A percentile compares a stretch with the other conserved stretches of the same genome.
These are phyloP conservation scores for Aphelenchoides avenae DNA, from an alignment of 1,140 invertebrate species.

Conservation along the genomic window DNA sequence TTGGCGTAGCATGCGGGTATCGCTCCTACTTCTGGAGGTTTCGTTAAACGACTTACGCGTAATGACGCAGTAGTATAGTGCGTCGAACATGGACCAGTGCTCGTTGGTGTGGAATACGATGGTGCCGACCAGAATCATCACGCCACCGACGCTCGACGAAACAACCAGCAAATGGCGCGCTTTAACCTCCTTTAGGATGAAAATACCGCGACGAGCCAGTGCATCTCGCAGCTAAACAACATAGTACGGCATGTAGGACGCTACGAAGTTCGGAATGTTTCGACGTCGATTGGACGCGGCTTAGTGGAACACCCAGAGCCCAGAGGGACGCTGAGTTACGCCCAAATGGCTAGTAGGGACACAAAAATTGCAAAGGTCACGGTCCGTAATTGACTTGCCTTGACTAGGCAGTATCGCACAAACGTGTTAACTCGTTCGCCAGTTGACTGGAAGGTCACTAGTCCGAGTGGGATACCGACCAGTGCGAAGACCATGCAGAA, in stretches of 20 bases:
- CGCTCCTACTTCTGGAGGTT: conserved; percentile 22
- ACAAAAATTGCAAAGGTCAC: conserved; percentile 1
- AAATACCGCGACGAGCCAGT: conserved; percentile 15
- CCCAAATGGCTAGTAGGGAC: background rate
- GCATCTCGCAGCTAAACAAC: conserved; percentile 20
- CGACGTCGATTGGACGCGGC: no score
- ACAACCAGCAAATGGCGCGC: conserved; percentile 48
- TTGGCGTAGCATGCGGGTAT: no score
- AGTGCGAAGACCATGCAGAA: conserved; percentile 62
- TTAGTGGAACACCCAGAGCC: no score
- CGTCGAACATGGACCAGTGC: conserved; percentile 93
- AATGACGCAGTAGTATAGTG: conserved; percentile 97
- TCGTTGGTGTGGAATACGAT: conserved; percentile 68
- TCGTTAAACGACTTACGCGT: conserved; percentile 84
- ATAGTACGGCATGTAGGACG: conserved; percentile 3
- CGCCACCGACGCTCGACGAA: conserved; percentile 44
- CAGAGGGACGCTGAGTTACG: no score
- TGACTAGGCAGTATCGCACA: conserved; percentile 77
- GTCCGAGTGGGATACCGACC: conserved; percentile 70
- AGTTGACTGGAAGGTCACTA: conserved; percentile 97
- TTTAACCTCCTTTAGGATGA: conserved; percentile 36
- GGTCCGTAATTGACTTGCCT: conserved; percentile 9
- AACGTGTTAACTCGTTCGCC: conserved; percentile 93
- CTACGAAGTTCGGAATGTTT: no score
- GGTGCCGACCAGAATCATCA: conserved; percentile 49